Percentiles rank a stretch among this genome's conserved stretches.
These are phyloP conservation scores for Chelon labrosus DNA, from an alignment of 2,797 vertebrate genomes.

Conservation along the genomic window DNA sequence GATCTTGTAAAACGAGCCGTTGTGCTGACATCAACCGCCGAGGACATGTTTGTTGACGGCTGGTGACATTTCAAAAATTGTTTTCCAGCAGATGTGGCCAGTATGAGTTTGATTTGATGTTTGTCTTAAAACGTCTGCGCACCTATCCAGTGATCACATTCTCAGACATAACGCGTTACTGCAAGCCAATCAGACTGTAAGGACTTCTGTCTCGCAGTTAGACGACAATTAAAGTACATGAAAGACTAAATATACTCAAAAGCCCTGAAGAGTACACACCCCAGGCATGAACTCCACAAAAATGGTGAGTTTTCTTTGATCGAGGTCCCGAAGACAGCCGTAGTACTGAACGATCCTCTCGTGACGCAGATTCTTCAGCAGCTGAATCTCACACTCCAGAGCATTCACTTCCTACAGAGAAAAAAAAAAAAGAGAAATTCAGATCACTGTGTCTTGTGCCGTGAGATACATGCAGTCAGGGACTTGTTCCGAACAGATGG, in stretches of 20 bases:
- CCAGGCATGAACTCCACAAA: constrained; percentile 97
- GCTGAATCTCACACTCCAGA: constrained; percentile 95
- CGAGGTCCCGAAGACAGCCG: constrained; percentile 89
- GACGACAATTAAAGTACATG: background rate
- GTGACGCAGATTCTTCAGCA: constrained; percentile 92
- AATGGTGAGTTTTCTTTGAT: constrained; percentile 92
- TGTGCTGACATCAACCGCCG: constrained; percentile 69
- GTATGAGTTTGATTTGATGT: constrained; percentile 40
- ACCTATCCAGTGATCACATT: background rate
- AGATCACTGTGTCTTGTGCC: background rate
- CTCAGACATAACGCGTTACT: background rate
- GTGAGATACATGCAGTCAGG: background rate
- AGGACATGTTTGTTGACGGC: constrained; percentile 61
- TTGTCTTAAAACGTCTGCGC: constrained; percentile 25
- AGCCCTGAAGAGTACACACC: constrained; percentile 79
- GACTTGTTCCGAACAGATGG: constrained; percentile 24
- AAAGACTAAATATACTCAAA: constrained; percentile 8
- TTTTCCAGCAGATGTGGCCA: constrained; percentile 50
- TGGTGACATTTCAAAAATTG: constrained; percentile 60
- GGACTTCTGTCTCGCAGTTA: background rate
- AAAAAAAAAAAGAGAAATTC: background rate
- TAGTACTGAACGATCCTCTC: constrained; percentile 96
- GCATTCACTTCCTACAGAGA: constrained; percentile 91
- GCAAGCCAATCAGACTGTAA: background rate
- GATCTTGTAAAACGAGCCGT: constrained; percentile 74